A percentile compares a stretch with the other conserved stretches of the same genome.
These are phyloP conservation scores for Nipponacmea schrenckii DNA, from an alignment of 2,888 invertebrate genomes.

Conservation along the genomic window DNA sequence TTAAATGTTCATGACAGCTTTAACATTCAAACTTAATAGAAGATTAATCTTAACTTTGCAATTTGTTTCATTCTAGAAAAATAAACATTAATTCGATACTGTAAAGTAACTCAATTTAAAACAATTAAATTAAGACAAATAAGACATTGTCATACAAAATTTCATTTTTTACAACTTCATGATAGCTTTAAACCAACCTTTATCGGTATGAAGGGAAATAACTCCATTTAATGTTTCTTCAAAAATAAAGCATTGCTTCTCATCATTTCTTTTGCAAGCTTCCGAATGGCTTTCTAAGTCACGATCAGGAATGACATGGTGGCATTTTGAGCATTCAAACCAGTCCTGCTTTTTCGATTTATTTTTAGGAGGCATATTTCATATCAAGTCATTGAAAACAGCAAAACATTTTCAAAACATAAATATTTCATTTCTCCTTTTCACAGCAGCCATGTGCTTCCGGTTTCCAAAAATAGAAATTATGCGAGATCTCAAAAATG, in stretches of 20 bases:
- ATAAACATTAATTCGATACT: background rate
- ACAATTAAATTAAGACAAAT: background rate
- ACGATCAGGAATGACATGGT: constrained; percentile 33
- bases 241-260: constrained; percentile 36
- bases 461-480: constrained; percentile 1
- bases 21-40: background rate
- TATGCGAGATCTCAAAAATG: background rate
- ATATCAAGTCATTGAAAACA: constrained; percentile 19
- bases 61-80: background rate
- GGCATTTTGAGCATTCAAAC: constrained; percentile 45
- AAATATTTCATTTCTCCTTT: background rate
- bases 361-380: constrained; percentile 26
- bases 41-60: background rate
- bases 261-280: constrained; percentile 29
- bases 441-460: constrained; percentile 9
- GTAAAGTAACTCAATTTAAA: background rate
- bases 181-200: background rate
- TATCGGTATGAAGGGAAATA: constrained; percentile 19
- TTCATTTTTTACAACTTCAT: no score
- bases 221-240: constrained; percentile 34
- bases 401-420: constrained; percentile 6
- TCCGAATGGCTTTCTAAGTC: constrained; percentile 40
- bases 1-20: background rate
- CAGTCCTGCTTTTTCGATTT: constrained; percentile 38
- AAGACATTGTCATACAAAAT: background rate